Evolutionary conservation across 2,888 invertebrate genomes (phyloP), one percentile per base, ranked within the genome.

Genomic region (Drosophila prolongata): DNA sequence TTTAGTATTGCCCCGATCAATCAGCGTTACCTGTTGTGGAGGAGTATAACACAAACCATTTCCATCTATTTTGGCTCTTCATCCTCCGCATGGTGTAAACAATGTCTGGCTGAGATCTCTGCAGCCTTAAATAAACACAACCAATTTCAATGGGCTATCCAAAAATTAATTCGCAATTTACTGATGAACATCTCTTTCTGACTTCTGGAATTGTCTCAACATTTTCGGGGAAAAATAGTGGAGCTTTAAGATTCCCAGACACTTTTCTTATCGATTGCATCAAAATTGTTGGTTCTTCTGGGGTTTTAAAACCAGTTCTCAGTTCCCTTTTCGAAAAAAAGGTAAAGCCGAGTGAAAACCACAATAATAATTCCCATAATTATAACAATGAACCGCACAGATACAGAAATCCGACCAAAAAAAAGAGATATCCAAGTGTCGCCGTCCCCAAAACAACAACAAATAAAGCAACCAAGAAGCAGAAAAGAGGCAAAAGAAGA

Each of bases 351-450:
- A 83, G 79, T 87, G 87, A 80, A 84, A 85, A 85, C 87, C 83
- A 83, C 87, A 83, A 85, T 79, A 76, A 81, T 79, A 83, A 81
- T 84, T 87, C 83, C 88, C 83, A 84, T 84, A 84, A 84, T 84
- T 87, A 84, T 84, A 84, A 84, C 77, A 87, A 87, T 79, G 82
- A 73, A 76, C 73, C 66, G 50, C 76, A 69, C 55, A 62, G 69
- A 75, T 67, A 75, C 57, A 57, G 58, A 73, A 59, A 73, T 49
- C 56, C 59, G 57, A 70, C 64, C 66, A 77, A 74, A 76, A 74
- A 74, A 68, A 83, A 76, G 76, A 78, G 76, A 82, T 87, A 82
- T 82, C 76, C 87, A 76, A 83, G 80, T 79, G 83, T 79, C 77
- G 66, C 75, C 54, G 80, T 74, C 82, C 77, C 77, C 61, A 65